These are phyloP conservation scores for Heliocidaris erythrogramma DNA, from an alignment of 35 echinoderm and acorn worm genomes.

Conservation along the genomic window DNA sequence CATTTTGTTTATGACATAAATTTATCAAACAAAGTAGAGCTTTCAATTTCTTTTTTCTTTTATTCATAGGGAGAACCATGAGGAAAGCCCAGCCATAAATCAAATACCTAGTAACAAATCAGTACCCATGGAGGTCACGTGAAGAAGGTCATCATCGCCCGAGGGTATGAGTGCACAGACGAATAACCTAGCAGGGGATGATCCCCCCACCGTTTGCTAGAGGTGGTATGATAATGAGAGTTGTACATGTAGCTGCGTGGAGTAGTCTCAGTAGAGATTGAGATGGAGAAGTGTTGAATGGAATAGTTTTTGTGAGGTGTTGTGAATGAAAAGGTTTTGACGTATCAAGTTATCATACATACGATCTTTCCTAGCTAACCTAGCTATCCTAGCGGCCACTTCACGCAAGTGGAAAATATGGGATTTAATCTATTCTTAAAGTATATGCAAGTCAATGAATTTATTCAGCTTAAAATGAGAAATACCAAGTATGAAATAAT, in stretches of 20 bases:
- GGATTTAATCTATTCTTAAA: background rate
- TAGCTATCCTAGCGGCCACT: background rate
- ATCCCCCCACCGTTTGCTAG: background rate
- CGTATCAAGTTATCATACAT: background rate
- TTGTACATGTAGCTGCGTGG: conserved; percentile 1
- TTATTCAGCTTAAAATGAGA: background rate
- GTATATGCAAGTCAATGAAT: conserved; percentile 3
- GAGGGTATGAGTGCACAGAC: background rate
- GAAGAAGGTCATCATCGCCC: conserved; percentile 30
- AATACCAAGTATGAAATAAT: background rate
- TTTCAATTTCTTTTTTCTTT: conserved; percentile 7
- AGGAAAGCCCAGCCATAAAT: conserved; percentile 54
- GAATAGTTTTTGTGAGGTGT: background rate
- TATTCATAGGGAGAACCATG: conserved; percentile 57
- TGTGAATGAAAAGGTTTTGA: conserved; percentile 3
- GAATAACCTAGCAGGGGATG: background rate
- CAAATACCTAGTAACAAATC: conserved; percentile 62
- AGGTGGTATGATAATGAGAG: background rate
- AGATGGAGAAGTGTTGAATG: background rate
- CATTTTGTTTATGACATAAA: too few species aligned
- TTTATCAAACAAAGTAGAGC: background rate
- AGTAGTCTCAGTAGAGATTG: background rate
- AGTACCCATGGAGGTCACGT: conserved; percentile 70
- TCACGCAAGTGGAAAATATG: background rate
- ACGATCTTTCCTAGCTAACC: background rate